Base-by-base conservation (phyloP, 2,797 vertebrate genomes). In the Craterocephalus amniculus region DNA sequence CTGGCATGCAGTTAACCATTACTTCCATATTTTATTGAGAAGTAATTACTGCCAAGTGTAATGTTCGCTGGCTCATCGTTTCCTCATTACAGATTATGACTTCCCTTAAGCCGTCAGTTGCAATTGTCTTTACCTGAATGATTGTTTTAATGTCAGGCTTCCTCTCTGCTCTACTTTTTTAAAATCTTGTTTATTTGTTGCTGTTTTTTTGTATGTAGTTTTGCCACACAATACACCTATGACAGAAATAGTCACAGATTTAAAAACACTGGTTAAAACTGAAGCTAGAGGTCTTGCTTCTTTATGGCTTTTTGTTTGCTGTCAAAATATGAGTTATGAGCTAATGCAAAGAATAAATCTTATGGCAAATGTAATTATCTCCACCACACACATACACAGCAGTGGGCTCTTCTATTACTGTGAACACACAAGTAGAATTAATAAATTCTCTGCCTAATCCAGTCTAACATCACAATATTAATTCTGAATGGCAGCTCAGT, bases 61-160 rank as follows among this genome's bases (percentile, higher is more conserved):
- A 87, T 83, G 80, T 78, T 76, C 61, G 61, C 16, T 52, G 72
- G 62, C 66, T 85, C 81, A 83, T 87, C 84, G 82, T 84, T 75
- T 83, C 63, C 75, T 60, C 64, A 60, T 64, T 63, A 68, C 35
- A 67, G 71, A 70, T 57, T 40, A 82, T 66, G 54, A 58, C 58
- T 40, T 58, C 48, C 61, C 61, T 70, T 80, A 43, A 65, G 22
- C 48, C 32, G 57, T 58, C 67, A 58, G 34, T 3, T 36, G 55
- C 10, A 1, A 35, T 36, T 13, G 48, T 66, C 58, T 70, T 76
- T 70, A 60, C n/a, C n/a, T n/a, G n/a, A n/a, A n/a, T n/a, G n/a
- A n/a, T n/a, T n/a, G n/a, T n/a, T n/a, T n/a, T 16, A 27, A 40
- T 27, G 40, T 43, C 16, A 43, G 40, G 40, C 40, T 18, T 43